Conservation (phyloP, 2,888 invertebrate species). For the Steinernema hermaphroditum region DNA sequence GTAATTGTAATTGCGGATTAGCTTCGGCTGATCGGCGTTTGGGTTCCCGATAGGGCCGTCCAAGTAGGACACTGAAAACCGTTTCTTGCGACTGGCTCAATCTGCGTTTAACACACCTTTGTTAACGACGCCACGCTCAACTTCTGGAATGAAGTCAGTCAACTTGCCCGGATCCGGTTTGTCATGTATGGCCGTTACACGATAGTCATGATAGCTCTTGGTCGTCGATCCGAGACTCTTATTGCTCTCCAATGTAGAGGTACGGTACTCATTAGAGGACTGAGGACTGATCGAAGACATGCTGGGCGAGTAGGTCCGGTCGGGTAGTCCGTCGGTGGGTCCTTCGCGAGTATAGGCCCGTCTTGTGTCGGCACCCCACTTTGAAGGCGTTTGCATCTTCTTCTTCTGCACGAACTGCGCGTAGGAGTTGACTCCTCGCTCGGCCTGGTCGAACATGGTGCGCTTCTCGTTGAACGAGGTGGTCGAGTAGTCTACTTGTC, state of each 20-base stretch:
- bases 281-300: slow-evolving; percentile 10
- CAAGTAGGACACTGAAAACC: not conserved
- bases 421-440: not conserved
- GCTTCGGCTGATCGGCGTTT: slow-evolving; percentile 24
- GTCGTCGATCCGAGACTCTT: slow-evolving; percentile 14
- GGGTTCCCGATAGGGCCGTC: not conserved
- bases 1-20: slow-evolving; percentile 31
- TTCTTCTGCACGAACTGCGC: slow-evolving; percentile 24
- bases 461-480: slow-evolving; percentile 7
- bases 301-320: slow-evolving; percentile 15
- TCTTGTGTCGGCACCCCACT: not conserved
- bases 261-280: not conserved
- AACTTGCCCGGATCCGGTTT: slow-evolving; percentile 56
- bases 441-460: slow-evolving; percentile 7
- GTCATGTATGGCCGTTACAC: slow-evolving; percentile 47
- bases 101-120: not conserved
- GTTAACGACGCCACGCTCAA: slow-evolving; percentile 32
- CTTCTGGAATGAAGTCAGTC: slow-evolving; percentile 63
- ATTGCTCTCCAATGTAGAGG: slow-evolving; percentile 13
- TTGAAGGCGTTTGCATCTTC: slow-evolving; percentile 9
- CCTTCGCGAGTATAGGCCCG: not conserved
- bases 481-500: not conserved
- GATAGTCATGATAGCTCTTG: slow-evolving; percentile 38
- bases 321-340: not conserved
- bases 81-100: not conserved